Evolutionary conservation across 2,888 invertebrate genomes (phyloP).

Genomic region (Himalopsyche japonica): DNA sequence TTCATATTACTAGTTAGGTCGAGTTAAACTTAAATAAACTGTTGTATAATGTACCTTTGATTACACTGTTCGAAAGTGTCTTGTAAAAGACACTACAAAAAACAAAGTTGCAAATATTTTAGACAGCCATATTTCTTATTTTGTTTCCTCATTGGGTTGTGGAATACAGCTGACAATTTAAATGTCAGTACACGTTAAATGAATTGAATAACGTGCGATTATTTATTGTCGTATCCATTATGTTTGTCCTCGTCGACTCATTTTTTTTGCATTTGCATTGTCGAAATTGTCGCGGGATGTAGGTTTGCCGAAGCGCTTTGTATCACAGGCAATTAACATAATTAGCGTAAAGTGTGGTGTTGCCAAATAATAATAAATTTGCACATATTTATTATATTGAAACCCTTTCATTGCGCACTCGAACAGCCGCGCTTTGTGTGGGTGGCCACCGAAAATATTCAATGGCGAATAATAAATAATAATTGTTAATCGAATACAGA

Average conservation of each 20-base stretch:
- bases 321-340: conserved; percentile 13
- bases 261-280: neutral
- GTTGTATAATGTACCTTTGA: no score
- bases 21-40: no score
- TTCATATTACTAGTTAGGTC: no score
- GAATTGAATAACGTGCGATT: neutral
- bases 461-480: neutral
- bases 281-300: neutral
- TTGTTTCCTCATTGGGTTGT: no score
- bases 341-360: conserved; percentile 12
- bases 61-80: no score
- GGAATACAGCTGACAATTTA: no score
- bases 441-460: neutral
- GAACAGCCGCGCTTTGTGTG: neutral
- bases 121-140: no score
- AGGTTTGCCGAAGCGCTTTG: conserved; percentile 7
- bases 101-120: no score
- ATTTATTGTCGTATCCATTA: neutral
- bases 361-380: conserved; percentile 15
- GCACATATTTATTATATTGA: neutral
- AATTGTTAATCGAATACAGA: neutral
- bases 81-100: no score
- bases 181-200: no score
- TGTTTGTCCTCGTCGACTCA: neutral
- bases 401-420: neutral